Percentiles rank a stretch among this genome's conserved stretches.
Conservation (phyloP, 2,113 vertebrate genomes). For the Caranx ignobilis region DNA sequence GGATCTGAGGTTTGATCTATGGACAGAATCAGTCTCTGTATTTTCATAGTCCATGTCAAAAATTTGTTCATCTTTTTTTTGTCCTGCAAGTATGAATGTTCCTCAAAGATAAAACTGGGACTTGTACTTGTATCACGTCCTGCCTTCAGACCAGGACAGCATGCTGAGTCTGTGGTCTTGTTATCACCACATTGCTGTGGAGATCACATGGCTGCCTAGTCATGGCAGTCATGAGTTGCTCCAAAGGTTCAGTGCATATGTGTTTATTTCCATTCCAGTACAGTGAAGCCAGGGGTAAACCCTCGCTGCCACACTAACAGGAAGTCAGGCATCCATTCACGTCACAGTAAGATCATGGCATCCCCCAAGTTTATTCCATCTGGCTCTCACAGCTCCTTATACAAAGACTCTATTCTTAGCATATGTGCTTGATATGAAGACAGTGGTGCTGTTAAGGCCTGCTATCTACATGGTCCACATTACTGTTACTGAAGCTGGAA, state of each 20-base stretch:
- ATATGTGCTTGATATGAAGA: constrained; percentile 54
- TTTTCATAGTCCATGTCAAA: background rate
- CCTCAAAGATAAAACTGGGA: background rate
- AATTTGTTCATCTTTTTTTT: background rate
- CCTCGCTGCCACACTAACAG: constrained; percentile 58
- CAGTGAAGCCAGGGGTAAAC: constrained; percentile 42
- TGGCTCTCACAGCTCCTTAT: constrained; percentile 60
- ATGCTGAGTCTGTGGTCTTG: background rate
- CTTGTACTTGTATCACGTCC: background rate
- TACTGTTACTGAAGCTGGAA: background rate
- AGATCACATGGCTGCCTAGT: constrained; percentile 63
- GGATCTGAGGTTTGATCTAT: background rate
- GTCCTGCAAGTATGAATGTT: background rate
- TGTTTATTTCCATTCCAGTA: constrained; percentile 35
- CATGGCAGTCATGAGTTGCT: constrained; percentile 62
- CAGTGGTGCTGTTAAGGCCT: constrained; percentile 22
- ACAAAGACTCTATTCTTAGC: constrained; percentile 75
- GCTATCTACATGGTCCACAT: background rate
- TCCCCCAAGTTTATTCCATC: constrained; percentile 52
- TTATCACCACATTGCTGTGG: constrained; percentile 13
- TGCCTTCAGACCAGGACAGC: background rate
- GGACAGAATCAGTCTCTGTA: background rate
- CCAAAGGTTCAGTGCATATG: constrained; percentile 24
- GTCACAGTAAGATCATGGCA: constrained; percentile 38
- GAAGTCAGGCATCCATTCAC: constrained; percentile 62